Evolutionary conservation across 2,113 vertebrate species (phyloP).

Genomic region (Albula glossodonta): DNA sequence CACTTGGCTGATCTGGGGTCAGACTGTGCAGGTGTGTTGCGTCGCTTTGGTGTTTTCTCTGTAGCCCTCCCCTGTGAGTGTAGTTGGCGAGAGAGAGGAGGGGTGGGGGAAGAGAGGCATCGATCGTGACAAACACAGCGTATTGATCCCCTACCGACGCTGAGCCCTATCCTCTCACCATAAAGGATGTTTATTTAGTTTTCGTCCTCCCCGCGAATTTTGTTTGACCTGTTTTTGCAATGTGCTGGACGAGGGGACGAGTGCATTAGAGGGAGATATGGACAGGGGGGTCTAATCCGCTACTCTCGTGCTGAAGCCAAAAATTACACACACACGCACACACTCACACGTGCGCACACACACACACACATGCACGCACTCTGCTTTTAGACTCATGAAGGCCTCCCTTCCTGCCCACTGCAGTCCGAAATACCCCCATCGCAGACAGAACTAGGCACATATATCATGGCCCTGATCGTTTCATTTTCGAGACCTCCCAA

Average conservation of each 20-base stretch:
- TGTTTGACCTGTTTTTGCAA: neutral
- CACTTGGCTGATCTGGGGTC: neutral
- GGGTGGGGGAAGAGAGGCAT: neutral
- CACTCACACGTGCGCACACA: too few species aligned
- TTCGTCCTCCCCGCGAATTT: neutral
- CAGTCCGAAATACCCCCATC: neutral
- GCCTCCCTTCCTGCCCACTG: neutral
- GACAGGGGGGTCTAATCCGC: neutral
- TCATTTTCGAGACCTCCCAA: neutral
- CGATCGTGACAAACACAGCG: neutral
- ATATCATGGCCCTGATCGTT: neutral
- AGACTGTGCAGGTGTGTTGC: neutral
- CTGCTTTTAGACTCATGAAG: neutral
- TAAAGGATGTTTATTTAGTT: neutral
- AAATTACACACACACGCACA: too few species aligned
- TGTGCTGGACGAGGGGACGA: neutral
- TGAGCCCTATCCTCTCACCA: neutral
- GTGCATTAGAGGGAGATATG: neutral
- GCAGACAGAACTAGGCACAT: too few species aligned
- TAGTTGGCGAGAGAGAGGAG: neutral
- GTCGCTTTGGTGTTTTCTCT: neutral
- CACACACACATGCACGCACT: neutral
- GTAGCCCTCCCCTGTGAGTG: neutral
- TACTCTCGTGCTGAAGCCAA: neutral
- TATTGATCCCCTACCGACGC: neutral